Evolutionary conservation across 92 coral and sea anemone species (phyloP), one percentile per base, ranked within the genome.

Genomic region (Epizoanthus rinbou): DNA sequence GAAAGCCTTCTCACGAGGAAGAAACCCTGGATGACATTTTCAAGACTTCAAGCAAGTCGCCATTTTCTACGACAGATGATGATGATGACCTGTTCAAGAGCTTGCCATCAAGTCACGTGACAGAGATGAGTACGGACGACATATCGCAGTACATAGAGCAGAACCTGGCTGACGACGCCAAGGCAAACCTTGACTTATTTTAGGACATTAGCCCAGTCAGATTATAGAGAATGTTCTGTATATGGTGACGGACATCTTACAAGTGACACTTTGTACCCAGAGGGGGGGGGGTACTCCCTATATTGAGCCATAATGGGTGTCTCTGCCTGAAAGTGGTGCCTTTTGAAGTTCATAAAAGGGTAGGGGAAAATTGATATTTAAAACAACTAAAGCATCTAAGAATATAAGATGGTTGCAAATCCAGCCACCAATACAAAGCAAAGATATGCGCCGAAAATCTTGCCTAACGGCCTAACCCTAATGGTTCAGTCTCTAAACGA

Each of bases 21-120:
- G 97, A 88, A 16, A 90, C 92, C 2, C 92, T 96, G 65, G 99
- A 96, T 74, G 99, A 96, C 60, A 96, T 96, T 33, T 96, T 96
- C 92, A 91, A 91, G 22, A 85, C 80, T 57, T 75, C 91, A 17
- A 80, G 92, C 6, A 59, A 85, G 45, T 87, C 86, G 73, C 74
- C 92, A 23, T 86, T 88, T 41, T 87, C 92, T 41, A 84, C 85
- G 13, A 87, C 87, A 67, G 87, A 88, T 47, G 98, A 91, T 17
- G 99, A 92, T 24, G 97, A 94, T 66, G 98, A 95, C 10, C 83
- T 96, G 68, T 94, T 94, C 57, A 90, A 92, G 52, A 50, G 81
- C 57, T 23, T 75, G 4, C 71, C 57, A 4, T 64, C 75, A 58
- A 57, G 59, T 37, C 76, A 57, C 35, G 83, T 86, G 21, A 76